phyloP scores from a whole-genome alignment of 2,113 vertebrate genomes.

The Oriolus oriolus region DNA sequence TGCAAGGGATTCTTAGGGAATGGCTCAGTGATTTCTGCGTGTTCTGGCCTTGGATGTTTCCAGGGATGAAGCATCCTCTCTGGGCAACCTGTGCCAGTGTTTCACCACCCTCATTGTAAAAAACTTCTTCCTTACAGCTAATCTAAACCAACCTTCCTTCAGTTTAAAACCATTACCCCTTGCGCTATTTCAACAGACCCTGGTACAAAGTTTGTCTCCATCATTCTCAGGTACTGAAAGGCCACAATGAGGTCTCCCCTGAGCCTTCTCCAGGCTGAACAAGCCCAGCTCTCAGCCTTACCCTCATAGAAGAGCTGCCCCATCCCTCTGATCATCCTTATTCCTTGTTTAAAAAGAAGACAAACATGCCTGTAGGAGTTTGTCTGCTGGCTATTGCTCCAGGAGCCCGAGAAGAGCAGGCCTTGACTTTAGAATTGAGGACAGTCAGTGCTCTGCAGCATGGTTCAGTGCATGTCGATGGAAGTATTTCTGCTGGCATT shows the following conservation, averaged over 20 bases:
- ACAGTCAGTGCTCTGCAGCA: not conserved
- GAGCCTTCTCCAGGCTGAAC: not conserved
- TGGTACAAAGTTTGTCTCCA: not conserved
- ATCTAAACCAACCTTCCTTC: not conserved
- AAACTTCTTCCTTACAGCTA: not conserved
- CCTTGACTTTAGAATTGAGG: not conserved
- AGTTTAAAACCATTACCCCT: not conserved
- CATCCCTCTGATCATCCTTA: not conserved
- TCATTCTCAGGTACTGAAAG: not conserved
- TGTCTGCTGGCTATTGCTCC: not conserved
- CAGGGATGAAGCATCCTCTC: not conserved
- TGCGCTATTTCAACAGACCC: not conserved
- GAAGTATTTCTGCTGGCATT: not conserved
- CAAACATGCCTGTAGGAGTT: not conserved
- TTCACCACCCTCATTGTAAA: not conserved
- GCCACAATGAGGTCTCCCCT: not conserved
- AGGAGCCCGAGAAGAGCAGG: not conserved
- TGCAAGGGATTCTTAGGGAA: not conserved
- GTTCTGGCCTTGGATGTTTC: not conserved
- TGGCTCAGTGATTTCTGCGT: not conserved
- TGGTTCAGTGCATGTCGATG: not conserved
- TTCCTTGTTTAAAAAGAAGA: not conserved
- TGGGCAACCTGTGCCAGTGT: not conserved
- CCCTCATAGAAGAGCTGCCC: not conserved
- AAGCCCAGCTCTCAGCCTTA: not conserved